Base-by-base conservation (phyloP, 2,797 vertebrate genomes). In the Champsocephalus gunnari region DNA sequence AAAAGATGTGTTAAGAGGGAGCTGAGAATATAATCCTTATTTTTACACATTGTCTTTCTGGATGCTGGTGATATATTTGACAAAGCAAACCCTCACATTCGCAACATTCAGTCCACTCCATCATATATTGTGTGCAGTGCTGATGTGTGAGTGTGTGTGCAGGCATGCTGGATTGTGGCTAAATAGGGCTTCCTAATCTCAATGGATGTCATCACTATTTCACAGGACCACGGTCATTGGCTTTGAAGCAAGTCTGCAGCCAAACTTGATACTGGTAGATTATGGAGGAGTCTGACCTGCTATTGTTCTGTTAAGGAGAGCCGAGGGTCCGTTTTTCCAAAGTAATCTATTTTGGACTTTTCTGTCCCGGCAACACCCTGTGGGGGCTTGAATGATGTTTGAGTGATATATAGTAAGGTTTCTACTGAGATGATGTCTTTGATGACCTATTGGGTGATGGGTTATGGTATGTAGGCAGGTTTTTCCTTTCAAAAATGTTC, bases 301-400 rank as follows among this genome's bases (percentile, higher is more conserved):
- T 81, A 90, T 92, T 94, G 93, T 93, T 88, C 58, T 32, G 57
- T 4, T 34, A 80, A 71, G 45, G 9, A 54, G 69, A 78, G 62
- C 74, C 14, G 71, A 73, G 85, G 79, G 82, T 92, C 75, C 73
- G 38, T 24, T 85, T 89, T 76, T 85, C 69, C 71, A 77, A 75
- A 80, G 73, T 57, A 56, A 51, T 87, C 90, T 94, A 94, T 94
- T 94, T 93, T 72, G n/a, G 75, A 89, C 80, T 73, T 54, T 66
- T 87, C 67, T 83, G 49, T 81, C 75, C 80, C 47, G 68, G 87
- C 65, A 84, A 79, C 69, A 53, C 12, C 41, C 66, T 60, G 51
- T 12, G 0, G 56, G 28, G 59, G 55, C 59, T 72, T 50, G 19
- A 75, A 77, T 65, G 24, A 54, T 71, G 82, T 85, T 71, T 66